Evolutionary conservation across 2,113 vertebrate genomes (phyloP).

Genomic region (Cranoglanis bouderius): DNA sequence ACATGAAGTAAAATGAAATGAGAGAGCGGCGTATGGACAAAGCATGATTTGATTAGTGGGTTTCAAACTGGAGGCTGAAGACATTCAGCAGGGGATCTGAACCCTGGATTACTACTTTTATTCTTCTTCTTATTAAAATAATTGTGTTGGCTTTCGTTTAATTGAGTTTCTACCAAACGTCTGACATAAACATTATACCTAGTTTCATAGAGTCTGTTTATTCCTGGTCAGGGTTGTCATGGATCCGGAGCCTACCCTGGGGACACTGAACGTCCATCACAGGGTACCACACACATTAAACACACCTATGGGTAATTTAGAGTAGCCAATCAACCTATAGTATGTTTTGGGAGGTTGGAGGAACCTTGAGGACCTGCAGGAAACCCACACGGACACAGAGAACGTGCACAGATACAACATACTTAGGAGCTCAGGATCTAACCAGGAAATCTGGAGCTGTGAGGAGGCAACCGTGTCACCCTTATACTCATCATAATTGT

Average conservation of each 20-base stretch:
- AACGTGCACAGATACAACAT: background rate
- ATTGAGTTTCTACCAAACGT: background rate
- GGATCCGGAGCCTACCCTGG: background rate
- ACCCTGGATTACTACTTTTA: conserved; percentile 11
- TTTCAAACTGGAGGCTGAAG: conserved; percentile 10
- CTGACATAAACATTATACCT: background rate
- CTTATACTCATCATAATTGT: background rate
- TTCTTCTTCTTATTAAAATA: conserved; percentile 16
- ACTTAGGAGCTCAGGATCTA: background rate
- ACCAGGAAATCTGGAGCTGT: background rate
- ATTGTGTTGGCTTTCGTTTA: background rate
- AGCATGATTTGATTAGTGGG: conserved; percentile 11
- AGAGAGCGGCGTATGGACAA: conserved; percentile 1
- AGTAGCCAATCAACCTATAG: background rate
- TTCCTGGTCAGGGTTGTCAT: background rate
- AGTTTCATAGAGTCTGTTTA: background rate
- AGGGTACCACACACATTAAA: background rate
- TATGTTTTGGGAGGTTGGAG: background rate
- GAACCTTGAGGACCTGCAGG: background rate
- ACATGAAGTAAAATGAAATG: conserved; percentile 38
- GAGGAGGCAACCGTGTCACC: background rate
- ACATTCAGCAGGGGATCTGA: conserved; percentile 15
- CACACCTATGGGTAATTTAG: background rate
- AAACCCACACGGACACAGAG: background rate
- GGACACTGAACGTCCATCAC: background rate